These are phyloP conservation scores for Drosophila affinis DNA, from an alignment of 2,888 invertebrate genomes.

Conservation along the genomic window DNA sequence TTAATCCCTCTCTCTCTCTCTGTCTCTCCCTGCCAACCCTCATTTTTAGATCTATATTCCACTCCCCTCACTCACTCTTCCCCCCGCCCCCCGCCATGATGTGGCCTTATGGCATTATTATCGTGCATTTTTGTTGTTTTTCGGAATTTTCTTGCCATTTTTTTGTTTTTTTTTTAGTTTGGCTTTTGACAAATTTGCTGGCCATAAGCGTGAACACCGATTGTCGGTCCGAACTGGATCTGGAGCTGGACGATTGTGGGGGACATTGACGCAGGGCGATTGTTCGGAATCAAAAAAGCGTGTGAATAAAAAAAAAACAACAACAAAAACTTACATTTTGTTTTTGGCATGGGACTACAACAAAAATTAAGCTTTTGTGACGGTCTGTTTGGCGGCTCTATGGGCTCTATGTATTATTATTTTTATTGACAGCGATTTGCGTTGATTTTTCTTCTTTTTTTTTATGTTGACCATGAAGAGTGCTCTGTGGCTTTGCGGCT, in stretches of 20 bases:
- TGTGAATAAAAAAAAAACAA: conserved; percentile 59
- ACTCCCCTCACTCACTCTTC: background rate
- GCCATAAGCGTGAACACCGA: conserved; percentile 61
- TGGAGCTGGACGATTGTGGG: conserved; percentile 23
- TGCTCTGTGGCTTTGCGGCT: conserved; percentile 4
- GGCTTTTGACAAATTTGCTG: conserved; percentile 58
- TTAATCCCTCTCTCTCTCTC: conserved; percentile 12
- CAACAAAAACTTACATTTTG: conserved; percentile 29
- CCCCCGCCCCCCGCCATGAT: background rate
- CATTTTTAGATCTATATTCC: background rate
- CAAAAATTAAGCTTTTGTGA: conserved; percentile 71
- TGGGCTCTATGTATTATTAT: conserved; percentile 39
- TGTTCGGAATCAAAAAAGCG: conserved; percentile 68
- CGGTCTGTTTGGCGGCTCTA: conserved; percentile 49
- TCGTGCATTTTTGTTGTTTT: conserved; percentile 28
- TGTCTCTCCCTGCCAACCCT: conserved; percentile 2
- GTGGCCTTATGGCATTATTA: conserved; percentile 31
- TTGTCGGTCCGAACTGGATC: conserved; percentile 25
- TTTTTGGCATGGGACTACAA: conserved; percentile 44
- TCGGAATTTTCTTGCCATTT: conserved; percentile 55
- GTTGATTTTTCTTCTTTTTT: conserved; percentile 43
- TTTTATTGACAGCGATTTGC: conserved; percentile 76
- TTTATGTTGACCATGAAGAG: conserved; percentile 62
- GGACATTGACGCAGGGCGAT: conserved; percentile 63
- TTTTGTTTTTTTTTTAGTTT: conserved; percentile 13